A percentile compares a stretch with the other conserved stretches of the same genome.
These are phyloP conservation scores for Chrysochloris asiatica DNA, from an alignment of 2,113 vertebrate genomes.

Conservation along the genomic window DNA sequence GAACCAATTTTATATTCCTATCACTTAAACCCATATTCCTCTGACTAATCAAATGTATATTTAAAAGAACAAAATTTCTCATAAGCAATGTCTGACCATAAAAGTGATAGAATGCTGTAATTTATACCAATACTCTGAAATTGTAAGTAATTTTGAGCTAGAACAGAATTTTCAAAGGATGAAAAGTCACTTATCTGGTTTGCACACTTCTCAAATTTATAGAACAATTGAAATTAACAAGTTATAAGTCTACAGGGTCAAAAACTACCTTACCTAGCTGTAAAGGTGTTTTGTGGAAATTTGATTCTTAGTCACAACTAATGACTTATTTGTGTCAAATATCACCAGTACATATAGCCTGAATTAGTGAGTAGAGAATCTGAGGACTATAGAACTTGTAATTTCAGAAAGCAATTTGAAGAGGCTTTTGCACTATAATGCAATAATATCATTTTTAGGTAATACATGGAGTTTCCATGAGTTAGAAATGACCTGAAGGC, in stretches of 20 bases:
- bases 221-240: conserved; percentile 1
- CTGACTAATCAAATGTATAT: not conserved
- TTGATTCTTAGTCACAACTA: not conserved
- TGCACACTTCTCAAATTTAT: not conserved
- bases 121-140: not conserved
- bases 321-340: conserved; percentile 7
- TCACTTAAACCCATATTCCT: not conserved
- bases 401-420: conserved; percentile 7
- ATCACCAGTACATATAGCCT: not conserved
- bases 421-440: not conserved
- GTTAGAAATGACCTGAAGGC: not conserved
- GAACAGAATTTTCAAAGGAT: not conserved
- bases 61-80: not conserved
- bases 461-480: not conserved
- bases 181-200: conserved; percentile 24
- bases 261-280: conserved; percentile 13
- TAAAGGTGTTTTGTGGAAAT: not conserved
- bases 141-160: not conserved
- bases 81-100: not conserved
- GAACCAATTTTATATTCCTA: not conserved
- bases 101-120: not conserved
- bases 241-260: not conserved
- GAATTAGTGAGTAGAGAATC: conserved; percentile 15
- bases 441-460: not conserved
- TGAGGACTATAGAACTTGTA: not conserved